These are phyloP conservation scores for Strigamia maritima DNA, from an alignment of 2,888 invertebrate species.

Conservation along the genomic window DNA sequence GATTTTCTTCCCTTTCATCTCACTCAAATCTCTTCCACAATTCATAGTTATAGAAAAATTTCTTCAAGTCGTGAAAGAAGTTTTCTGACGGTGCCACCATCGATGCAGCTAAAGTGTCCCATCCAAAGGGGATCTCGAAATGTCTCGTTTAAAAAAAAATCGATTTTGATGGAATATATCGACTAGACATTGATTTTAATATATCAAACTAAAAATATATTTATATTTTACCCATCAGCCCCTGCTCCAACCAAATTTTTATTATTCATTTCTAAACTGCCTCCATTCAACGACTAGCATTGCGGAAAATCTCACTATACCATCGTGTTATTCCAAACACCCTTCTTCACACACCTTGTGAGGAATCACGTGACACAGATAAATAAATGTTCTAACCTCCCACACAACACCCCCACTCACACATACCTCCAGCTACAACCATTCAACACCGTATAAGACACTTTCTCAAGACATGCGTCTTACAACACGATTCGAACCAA, in stretches of 20 bases:
- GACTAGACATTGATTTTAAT: not conserved
- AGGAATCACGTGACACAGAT: not conserved
- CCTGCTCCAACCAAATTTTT: not conserved
- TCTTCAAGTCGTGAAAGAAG: not conserved
- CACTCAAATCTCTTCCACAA: conserved; percentile 1
- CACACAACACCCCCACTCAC: not conserved
- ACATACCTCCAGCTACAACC: not conserved
- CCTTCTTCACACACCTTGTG: not conserved
- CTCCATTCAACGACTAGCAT: not conserved
- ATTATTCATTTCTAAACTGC: not conserved
- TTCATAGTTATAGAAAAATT: not conserved
- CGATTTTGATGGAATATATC: not conserved
- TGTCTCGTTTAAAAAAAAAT: not conserved
- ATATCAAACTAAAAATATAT: no score
- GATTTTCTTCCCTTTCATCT: conserved; percentile 1
- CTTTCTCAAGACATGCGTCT: not conserved
- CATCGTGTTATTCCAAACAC: conserved; percentile 12
- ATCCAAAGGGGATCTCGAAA: not conserved
- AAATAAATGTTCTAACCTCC: not conserved
- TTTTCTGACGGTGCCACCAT: not conserved
- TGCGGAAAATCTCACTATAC: not conserved
- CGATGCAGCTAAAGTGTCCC: not conserved
- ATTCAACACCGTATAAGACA: not conserved
- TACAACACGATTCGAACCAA: conserved; percentile 8
- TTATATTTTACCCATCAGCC: no score